Percentiles rank a stretch among this genome's conserved stretches.
phyloP scores from a whole-genome alignment of 2,888 invertebrate genomes.

The Toxonevra muliebris region DNA sequence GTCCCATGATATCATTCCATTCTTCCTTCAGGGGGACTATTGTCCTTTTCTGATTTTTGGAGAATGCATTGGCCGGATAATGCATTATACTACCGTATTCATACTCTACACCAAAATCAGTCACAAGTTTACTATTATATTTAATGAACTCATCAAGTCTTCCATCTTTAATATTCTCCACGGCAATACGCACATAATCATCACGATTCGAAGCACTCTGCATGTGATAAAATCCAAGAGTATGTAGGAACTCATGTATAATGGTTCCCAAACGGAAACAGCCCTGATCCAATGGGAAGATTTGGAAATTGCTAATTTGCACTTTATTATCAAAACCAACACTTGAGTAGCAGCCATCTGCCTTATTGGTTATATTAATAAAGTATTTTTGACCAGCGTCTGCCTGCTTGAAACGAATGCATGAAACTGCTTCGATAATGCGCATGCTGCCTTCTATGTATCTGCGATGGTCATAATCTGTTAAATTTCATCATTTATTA shows the following conservation, averaged over 20 bases:
- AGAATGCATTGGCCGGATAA: conserved; percentile 77
- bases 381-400: conserved; percentile 56
- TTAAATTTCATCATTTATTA: too few relatives aligned
- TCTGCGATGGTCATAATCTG: conserved; percentile 67
- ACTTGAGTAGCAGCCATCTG: conserved; percentile 77
- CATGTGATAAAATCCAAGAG: conserved; percentile 81
- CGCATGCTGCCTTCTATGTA: conserved; percentile 75
- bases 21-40: conserved; percentile 68
- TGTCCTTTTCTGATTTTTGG: conserved; percentile 74
- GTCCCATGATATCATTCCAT: conserved; percentile 46
- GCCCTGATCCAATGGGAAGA: conserved; percentile 49
- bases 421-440: conserved; percentile 76
- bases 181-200: too few relatives aligned
- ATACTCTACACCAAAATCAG: conserved; percentile 74
- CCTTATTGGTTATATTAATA: conserved; percentile 50
- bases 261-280: conserved; percentile 68
- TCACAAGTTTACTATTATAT: conserved; percentile 67
- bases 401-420: conserved; percentile 74
- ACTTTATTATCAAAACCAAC: conserved; percentile 70
- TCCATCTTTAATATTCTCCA: conserved; percentile 66
- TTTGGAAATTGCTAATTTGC: conserved; percentile 54
- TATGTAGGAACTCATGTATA: conserved; percentile 79
- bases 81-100: conserved; percentile 85
- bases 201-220: conserved; percentile 81
- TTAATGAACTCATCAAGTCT: conserved; percentile 76